Base-by-base conservation (phyloP, 2,113 vertebrate genomes). In the Lepus europaeus region DNA sequence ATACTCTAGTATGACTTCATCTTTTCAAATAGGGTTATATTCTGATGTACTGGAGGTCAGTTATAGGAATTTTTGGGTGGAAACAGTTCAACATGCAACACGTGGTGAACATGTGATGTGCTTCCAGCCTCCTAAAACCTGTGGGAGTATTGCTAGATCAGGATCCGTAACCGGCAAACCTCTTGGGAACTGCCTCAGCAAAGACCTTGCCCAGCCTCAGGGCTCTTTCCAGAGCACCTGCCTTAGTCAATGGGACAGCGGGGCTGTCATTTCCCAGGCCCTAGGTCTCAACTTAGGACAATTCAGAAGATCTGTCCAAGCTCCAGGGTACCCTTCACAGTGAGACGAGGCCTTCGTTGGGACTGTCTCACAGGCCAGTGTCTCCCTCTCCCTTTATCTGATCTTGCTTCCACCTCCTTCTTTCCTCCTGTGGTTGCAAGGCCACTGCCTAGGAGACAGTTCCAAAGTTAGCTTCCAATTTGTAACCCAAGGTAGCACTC, bases 351-450 rank as follows among this genome's bases (percentile, higher is more conserved):
- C 25, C 25, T 69, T 68, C 1, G 0, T 4, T 27, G 31, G n/a
- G 8, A 49, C 11, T 13, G 12, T 19, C 29, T 45, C 6, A 12
- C 7, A 19, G 16, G n/a, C 9, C 2, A 6, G 2, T 16, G 31
- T 39, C 39, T 39, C 39, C 39, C 39, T 85, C 39, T 84, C 2
- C 6, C 39, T 74, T 31, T 45, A 5, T 33, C 13, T 1, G 1
- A 17, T n/a, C 31, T 90, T 39, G 25, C 63, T 63, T 56, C 23
- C 0, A 1, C 8, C 29, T 5, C 25, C 12, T 79, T 29, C 19
- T 5, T 70, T 66, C 25, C 51, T 11, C 29, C n/a, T 9, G 4
- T 31, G 9, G 86, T 64, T 13, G 17, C 31, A 56, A 53, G 45
- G 66, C 6, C 1, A 39, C 33, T 36, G 25, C 19, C 64, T 45